phyloP scores from a whole-genome alignment of 2,888 invertebrate species.

The Drosophila nigricruria region DNA sequence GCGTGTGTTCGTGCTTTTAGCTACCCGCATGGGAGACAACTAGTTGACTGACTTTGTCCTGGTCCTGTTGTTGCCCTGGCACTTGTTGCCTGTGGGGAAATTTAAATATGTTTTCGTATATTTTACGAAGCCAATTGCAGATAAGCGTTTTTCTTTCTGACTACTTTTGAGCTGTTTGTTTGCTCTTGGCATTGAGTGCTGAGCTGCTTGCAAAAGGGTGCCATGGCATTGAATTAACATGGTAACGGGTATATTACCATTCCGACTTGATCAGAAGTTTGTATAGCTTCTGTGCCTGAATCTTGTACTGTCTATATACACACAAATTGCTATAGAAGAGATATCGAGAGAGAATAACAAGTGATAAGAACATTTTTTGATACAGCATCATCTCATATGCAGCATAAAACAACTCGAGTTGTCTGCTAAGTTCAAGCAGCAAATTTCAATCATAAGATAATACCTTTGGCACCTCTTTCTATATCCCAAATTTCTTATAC shows the following conservation, averaged over 20 bases:
- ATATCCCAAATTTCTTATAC: no score
- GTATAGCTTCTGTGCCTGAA: no score
- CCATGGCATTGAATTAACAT: not conserved
- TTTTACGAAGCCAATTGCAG: slow-evolving; percentile 75
- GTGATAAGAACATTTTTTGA: no score
- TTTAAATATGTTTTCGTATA: slow-evolving; percentile 72
- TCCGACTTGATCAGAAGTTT: not conserved
- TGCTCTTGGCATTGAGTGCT: slow-evolving; percentile 48
- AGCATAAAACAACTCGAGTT: no score
- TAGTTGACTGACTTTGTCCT: slow-evolving; percentile 55
- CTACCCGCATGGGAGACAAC: slow-evolving; percentile 58
- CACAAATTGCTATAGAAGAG: not conserved
- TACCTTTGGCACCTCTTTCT: no score
- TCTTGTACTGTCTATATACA: not conserved
- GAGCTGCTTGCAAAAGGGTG: slow-evolving; percentile 32
- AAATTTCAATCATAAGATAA: no score
- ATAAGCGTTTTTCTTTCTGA: slow-evolving; percentile 71
- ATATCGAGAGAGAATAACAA: no score
- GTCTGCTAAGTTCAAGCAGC: no score
- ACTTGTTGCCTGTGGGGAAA: slow-evolving; percentile 76
- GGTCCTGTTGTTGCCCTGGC: slow-evolving; percentile 45
- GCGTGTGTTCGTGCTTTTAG: slow-evolving; percentile 19
- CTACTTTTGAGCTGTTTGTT: slow-evolving; percentile 57
- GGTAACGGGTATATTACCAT: not conserved
- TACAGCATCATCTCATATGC: not conserved